Conservation (phyloP, 64 coral and sea anemone genomes). For the Montipora capricornis region DNA sequence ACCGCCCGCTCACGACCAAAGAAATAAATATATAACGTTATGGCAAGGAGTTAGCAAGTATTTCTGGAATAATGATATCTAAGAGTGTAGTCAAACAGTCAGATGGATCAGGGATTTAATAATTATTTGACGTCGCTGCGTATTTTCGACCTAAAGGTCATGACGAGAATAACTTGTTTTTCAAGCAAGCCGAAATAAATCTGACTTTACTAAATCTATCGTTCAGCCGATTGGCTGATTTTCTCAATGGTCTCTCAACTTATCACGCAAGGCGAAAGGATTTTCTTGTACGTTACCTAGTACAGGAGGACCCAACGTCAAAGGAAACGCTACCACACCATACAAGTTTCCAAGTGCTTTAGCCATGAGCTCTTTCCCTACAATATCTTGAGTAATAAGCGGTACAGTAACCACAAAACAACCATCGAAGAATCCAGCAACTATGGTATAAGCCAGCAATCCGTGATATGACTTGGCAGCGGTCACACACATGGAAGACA, state of each 20-base stretch:
- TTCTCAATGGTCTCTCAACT: neutral
- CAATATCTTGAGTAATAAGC: slow-evolving; percentile 65
- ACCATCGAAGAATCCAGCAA: slow-evolving; percentile 76
- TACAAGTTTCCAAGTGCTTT: slow-evolving; percentile 61
- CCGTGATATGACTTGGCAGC: slow-evolving; percentile 45
- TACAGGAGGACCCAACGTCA: slow-evolving; percentile 67
- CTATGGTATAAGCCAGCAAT: slow-evolving; percentile 40
- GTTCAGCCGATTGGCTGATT: no score
- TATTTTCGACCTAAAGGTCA: no score
- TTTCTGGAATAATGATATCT: no score
- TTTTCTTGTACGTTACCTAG: slow-evolving; percentile 9
- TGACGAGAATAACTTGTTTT: no score
- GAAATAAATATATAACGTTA: no score
- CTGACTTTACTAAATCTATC: no score
- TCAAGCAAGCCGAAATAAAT: no score
- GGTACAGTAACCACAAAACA: slow-evolving; percentile 66
- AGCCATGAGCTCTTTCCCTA: slow-evolving; percentile 58
- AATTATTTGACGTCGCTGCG: no score
- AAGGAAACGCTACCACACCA: slow-evolving; percentile 58
- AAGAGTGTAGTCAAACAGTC: no score
- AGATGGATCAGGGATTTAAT: no score
- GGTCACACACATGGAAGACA: slow-evolving; percentile 63
- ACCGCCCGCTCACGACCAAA: no score
- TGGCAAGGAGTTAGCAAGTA: no score
- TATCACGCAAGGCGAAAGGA: neutral